Conservation (phyloP, 2,113 vertebrate species). For the Onychorhynchus coronatus region DNA sequence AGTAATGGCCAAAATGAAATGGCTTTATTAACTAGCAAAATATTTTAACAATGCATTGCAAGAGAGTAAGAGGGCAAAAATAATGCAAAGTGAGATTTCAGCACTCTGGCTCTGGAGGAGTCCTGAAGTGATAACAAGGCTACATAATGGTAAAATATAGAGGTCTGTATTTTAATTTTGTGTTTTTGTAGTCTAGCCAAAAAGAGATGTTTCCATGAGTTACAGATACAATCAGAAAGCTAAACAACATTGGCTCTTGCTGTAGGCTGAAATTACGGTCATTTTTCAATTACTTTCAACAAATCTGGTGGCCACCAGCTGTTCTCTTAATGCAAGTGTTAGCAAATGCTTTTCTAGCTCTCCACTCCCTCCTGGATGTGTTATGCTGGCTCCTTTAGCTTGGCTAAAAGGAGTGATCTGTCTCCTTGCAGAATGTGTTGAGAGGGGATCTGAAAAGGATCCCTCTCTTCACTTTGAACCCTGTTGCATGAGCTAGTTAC, state of each 20-base stretch:
- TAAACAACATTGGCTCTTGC: neutral
- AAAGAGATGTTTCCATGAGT: neutral
- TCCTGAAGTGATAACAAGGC: neutral
- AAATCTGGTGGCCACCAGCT: conserved; percentile 3
- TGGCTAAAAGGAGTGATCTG: neutral
- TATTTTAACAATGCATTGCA: neutral
- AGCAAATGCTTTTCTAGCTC: neutral
- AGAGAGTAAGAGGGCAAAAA: neutral
- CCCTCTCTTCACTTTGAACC: neutral
- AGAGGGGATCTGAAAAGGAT: neutral
- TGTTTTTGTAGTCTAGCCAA: neutral
- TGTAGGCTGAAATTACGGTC: conserved; percentile 1
- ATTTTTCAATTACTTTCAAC: conserved; percentile 28
- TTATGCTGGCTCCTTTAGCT: neutral
- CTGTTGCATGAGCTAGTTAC: neutral
- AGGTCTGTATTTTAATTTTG: neutral
- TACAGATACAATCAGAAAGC: neutral
- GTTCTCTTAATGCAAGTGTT: neutral
- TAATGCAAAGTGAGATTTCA: neutral
- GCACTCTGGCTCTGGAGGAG: neutral
- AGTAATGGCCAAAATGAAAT: neutral
- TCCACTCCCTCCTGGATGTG: fast-evolving
- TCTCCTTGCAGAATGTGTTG: neutral
- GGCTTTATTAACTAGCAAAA: neutral
- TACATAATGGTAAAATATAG: neutral